A percentile compares a stretch with the other conserved stretches of the same genome.
phyloP scores from a whole-genome alignment of 2,888 invertebrate genomes.

The Dicyrtomina minuta region DNA sequence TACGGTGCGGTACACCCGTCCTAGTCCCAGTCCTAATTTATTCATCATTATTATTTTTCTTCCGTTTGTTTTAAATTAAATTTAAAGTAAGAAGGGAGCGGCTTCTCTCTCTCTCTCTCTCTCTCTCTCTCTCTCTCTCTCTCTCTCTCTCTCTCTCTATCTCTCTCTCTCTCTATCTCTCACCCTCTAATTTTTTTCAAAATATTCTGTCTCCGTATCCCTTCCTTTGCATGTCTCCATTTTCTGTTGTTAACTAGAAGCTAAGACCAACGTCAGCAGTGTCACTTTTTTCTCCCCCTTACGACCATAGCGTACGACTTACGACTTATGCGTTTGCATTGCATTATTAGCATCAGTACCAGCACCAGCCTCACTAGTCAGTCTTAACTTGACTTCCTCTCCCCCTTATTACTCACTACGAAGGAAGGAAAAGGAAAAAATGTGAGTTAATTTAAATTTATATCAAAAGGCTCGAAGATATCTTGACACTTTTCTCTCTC shows the following conservation, averaged over 20 bases:
- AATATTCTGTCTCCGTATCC: too few relatives aligned
- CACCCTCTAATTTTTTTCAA: too few relatives aligned
- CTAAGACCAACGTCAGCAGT: too few relatives aligned
- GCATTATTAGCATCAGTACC: too few relatives aligned
- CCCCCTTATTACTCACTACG: not conserved
- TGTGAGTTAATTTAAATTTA: conserved; percentile 6
- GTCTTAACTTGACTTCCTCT: not conserved
- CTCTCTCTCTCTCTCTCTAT: not conserved
- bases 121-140: not conserved
- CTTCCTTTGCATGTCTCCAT: too few relatives aligned
- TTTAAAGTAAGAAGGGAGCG: conserved; percentile 19
- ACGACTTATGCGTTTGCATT: too few relatives aligned
- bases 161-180: too few relatives aligned
- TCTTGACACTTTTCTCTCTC: conserved; percentile 19
- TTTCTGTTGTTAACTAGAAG: too few relatives aligned
- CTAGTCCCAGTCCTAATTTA: conserved; percentile 22
- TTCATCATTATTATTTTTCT: conserved; percentile 30
- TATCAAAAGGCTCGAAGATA: not conserved
- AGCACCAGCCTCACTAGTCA: too few relatives aligned
- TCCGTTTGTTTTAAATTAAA: conserved; percentile 37
- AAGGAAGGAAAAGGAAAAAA: too few relatives aligned
- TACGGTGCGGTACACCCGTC: conserved; percentile 11
- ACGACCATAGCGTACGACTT: too few relatives aligned
- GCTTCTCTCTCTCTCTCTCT: conserved; percentile 3
- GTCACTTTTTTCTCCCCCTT: too few relatives aligned